phyloP scores from a whole-genome alignment of 2,888 invertebrate genomes.

The Tupiocoris notatus region DNA sequence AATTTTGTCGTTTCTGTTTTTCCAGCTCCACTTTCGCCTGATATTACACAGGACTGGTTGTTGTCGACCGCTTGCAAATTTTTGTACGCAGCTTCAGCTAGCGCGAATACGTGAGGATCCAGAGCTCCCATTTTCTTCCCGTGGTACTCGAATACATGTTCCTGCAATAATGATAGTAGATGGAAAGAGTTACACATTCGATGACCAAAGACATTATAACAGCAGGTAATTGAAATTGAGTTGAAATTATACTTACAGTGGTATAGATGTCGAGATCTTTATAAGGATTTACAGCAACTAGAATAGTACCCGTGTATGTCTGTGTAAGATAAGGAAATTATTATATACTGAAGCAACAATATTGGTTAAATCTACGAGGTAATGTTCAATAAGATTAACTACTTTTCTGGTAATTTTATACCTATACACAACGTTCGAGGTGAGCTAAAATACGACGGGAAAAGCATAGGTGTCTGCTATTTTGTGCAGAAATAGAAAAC shows the following conservation, averaged over 20 bases:
- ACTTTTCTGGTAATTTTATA: too few relatives aligned
- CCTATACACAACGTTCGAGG: too few relatives aligned
- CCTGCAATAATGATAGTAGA: too few relatives aligned
- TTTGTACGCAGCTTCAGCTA: constrained; percentile 85
- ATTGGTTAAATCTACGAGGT: too few relatives aligned
- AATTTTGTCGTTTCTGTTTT: constrained; percentile 92
- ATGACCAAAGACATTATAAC: too few relatives aligned
- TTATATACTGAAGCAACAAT: neutral
- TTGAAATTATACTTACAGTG: constrained; percentile 70
- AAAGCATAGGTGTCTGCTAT: too few relatives aligned
- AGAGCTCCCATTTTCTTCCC: constrained; percentile 76
- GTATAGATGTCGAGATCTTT: constrained; percentile 87
- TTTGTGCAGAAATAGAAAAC: too few relatives aligned
- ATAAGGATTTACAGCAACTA: constrained; percentile 92
- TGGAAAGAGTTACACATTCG: too few relatives aligned
- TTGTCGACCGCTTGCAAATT: constrained; percentile 63
- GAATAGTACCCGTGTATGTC: constrained; percentile 91
- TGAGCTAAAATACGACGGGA: too few relatives aligned
- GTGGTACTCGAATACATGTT: constrained; percentile 77
- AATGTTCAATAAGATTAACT: too few relatives aligned
- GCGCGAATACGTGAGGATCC: constrained; percentile 86
- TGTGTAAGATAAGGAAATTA: constrained; percentile 62
- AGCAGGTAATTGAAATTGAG: too few relatives aligned
- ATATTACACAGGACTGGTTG: constrained; percentile 85
- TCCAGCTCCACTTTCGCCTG: constrained; percentile 89